Base-by-base conservation (phyloP, 2,113 vertebrate species). In the Ursus arctos region DNA sequence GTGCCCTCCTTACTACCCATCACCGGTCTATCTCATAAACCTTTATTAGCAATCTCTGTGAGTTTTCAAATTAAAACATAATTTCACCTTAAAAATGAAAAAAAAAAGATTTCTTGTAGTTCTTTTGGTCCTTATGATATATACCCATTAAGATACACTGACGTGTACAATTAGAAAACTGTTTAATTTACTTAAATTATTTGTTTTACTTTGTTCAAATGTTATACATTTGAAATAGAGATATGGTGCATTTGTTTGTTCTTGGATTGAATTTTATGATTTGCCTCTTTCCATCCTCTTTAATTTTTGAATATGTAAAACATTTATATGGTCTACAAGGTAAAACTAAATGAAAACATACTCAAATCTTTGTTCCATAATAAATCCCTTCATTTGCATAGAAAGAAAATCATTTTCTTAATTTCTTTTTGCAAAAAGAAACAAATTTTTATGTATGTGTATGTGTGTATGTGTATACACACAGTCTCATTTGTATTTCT, bases 11-110 rank as follows among this genome's bases (percentile, higher is more conserved):
- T 36, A 36, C 36, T 36, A 36, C 36, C 36, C 36, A 36, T 36
- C 36, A 36, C 36, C 36, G 36, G 36, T 36, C 36, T 36, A 36
- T 82, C 81, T 61, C 88, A 82, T 80, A 82, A 77, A 80, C 8
- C n/a, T 81, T 88, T 47, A 83, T 83, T 40, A 69, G 55, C 40
- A 71, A 89, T 57, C 49, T 88, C 21, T 59, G 16, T 85, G 43
- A 90, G 21, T 65, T 96, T 91, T 79, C 74, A 95, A 95, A 91
- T 61, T 28, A 76, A 86, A 95, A 96, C 33, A 88, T 18, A 91
- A 72, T 63, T 88, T 92, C 31, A 40, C 33, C 79, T 59, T 47
- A 80, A 93, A 72, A 69, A 24, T 10, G 49, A n/a, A 87, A 43
- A 72, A 53, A 61, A 61, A 74, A 11, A 82, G n/a, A 36, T 21